These are phyloP conservation scores for Xenus cinereus DNA, from an alignment of 2,113 vertebrate genomes.

Conservation along the genomic window DNA sequence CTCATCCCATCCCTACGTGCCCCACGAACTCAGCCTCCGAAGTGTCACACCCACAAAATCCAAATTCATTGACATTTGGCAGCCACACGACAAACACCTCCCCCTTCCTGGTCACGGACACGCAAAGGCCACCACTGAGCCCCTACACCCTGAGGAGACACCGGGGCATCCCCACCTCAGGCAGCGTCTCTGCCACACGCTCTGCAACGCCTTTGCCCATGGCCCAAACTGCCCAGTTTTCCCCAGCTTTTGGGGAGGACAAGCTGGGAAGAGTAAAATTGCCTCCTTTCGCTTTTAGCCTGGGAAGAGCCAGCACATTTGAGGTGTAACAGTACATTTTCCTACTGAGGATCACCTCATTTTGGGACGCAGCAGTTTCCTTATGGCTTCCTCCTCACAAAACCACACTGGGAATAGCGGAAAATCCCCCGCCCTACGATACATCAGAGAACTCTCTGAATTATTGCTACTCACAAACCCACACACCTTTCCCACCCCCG, in stretches of 20 bases:
- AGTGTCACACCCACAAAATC: not conserved
- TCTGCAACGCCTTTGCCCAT: rapidly evolving
- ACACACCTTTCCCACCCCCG: no score
- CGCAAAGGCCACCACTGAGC: no score
- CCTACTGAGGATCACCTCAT: not conserved
- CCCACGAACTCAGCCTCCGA: not conserved
- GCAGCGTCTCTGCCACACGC: no score
- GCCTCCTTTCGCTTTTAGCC: not conserved
- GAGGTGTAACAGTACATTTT: rapidly evolving
- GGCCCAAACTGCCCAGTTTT: not conserved
- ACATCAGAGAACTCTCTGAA: no score
- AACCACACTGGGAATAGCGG: rapidly evolving
- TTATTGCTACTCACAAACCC: not conserved
- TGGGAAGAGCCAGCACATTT: not conserved
- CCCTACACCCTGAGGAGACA: no score
- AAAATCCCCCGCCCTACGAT: no score
- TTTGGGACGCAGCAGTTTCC: not conserved
- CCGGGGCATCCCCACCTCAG: not conserved
- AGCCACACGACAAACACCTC: not conserved
- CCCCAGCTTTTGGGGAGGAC: not conserved
- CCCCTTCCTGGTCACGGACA: not conserved
- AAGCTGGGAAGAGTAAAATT: not conserved
- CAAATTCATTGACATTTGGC: not conserved
- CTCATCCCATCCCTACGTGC: no score
- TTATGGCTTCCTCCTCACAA: not conserved